Evolutionary conservation across 1,140 invertebrate genomes (phyloP), one percentile per base, ranked within the genome.

Genomic region (Bombus difficillimus): DNA sequence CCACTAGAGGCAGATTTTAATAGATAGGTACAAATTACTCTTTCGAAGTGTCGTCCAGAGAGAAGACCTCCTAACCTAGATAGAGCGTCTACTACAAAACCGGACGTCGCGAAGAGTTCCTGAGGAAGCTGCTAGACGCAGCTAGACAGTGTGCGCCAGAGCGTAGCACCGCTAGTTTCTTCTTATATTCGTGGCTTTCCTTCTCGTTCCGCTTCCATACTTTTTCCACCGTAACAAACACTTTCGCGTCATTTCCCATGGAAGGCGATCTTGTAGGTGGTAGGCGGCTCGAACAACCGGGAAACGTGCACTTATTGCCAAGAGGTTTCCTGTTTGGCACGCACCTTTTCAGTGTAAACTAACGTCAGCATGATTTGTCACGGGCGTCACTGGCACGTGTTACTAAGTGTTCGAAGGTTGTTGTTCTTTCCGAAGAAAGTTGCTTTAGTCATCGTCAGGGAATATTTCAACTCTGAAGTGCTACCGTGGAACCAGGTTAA

Each of bases 1-100:
- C 79, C 79, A 75, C 84, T n/a, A 32, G n/a, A 28, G 22, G n/a
- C 25, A 4, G 32, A 43, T 62, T 64, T 72, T 47, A 80, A 81
- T 81, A 62, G 59, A 68, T 64, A 62, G 59, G 57, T 64, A 73
- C 83, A n/a, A 74, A 73, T 85, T 53, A 43, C 39, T 59, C 22
- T 22, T 9, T n/a, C 66, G 5, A 34, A n/a, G 66, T 18, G 43
- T 69, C 62, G 62, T 72, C 39, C 77, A 15, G 37, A 53, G 37
- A 53, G 53, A 37, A 81, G 73, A 76, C 77, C 88, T 84, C 64
- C 72, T 89, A 81, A 89, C 87, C 88, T 39, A 89, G 64, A 89
- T 89, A 59, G 34, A 18, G 13, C 39, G 28, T 39, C 71, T 59
- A 10, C 53, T 28, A 76, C 37, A 18, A 57, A 86, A 82, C 43